These are phyloP conservation scores for Cebidichthys violaceus DNA, from an alignment of 2,113 vertebrate species.

Conservation along the genomic window DNA sequence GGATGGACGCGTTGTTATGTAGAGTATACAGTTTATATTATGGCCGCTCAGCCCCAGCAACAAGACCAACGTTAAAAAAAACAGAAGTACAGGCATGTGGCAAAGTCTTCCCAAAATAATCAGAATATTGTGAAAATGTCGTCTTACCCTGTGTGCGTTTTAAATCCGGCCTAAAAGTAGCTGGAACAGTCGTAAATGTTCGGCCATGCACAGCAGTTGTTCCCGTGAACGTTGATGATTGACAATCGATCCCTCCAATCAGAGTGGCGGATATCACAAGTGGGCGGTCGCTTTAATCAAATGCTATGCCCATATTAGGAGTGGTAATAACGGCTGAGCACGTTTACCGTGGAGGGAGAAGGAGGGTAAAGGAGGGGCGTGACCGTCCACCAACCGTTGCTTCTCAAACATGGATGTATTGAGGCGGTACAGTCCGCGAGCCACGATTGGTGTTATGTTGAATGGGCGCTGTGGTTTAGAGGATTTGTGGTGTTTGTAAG, in stretches of 20 bases:
- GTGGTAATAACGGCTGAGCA: not conserved
- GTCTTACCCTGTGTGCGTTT: constrained; percentile 63
- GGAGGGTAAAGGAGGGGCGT: not conserved
- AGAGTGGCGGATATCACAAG: not conserved
- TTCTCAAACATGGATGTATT: not conserved
- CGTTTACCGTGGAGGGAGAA: not conserved
- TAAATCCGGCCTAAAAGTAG: constrained; percentile 34
- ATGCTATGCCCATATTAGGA: constrained; percentile 60
- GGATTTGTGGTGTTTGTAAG: constrained; percentile 1
- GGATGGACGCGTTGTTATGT: not conserved
- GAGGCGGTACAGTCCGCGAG: not conserved
- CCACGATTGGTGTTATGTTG: not conserved
- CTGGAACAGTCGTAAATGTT: not conserved
- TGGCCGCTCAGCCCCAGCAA: not conserved
- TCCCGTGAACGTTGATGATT: constrained; percentile 19
- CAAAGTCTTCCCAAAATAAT: not conserved
- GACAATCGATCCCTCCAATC: constrained; percentile 59
- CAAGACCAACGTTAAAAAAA: not conserved
- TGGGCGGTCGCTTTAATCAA: not conserved
- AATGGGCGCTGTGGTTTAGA: not conserved
- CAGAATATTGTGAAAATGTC: constrained; percentile 7
- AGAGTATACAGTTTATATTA: not conserved
- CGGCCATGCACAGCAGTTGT: constrained; percentile 18
- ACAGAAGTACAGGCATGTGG: not conserved
- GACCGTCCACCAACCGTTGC: not conserved